Conservation (phyloP, 2,113 vertebrate genomes). For the Atherinomorus stipes region DNA sequence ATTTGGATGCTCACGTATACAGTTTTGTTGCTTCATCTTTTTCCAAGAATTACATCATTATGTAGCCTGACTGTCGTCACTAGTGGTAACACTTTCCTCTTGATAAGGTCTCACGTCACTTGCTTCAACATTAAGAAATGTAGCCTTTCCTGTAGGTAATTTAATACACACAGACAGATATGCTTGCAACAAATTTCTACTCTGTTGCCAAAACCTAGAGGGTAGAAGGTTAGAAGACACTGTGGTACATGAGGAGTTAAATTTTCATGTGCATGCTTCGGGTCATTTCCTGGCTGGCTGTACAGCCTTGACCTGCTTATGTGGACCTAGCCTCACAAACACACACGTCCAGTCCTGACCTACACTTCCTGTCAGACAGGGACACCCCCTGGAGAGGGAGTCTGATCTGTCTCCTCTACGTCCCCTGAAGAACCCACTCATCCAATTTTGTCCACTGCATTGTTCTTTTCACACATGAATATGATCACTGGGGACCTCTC, state of each 20-base stretch:
- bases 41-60: slow-evolving; percentile 47
- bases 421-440: slow-evolving; percentile 58
- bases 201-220: neutral
- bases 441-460: slow-evolving; percentile 45
- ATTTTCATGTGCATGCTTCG: slow-evolving; percentile 70
- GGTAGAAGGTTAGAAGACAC: slow-evolving; percentile 3
- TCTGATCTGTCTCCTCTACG: slow-evolving; percentile 66
- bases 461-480: slow-evolving; percentile 65
- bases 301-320: slow-evolving; percentile 77
- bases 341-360: slow-evolving; percentile 72
- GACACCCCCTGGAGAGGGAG: slow-evolving; percentile 70
- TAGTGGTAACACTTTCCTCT: neutral
- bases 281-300: slow-evolving; percentile 80
- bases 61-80: neutral
- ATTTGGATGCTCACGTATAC: slow-evolving; percentile 75
- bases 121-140: neutral
- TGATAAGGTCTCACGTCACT: neutral
- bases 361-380: slow-evolving; percentile 83
- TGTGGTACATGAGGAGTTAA: slow-evolving; percentile 66
- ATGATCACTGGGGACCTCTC: slow-evolving; percentile 36
- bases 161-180: neutral
- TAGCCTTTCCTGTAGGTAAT: neutral
- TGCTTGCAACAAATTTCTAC: neutral
- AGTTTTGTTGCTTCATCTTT: slow-evolving; percentile 60
- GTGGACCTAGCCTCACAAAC: slow-evolving; percentile 63